Evolutionary conservation across 2,888 invertebrate genomes (phyloP), one percentile per base, ranked within the genome.

Genomic region (Crossocerus cetratus): DNA sequence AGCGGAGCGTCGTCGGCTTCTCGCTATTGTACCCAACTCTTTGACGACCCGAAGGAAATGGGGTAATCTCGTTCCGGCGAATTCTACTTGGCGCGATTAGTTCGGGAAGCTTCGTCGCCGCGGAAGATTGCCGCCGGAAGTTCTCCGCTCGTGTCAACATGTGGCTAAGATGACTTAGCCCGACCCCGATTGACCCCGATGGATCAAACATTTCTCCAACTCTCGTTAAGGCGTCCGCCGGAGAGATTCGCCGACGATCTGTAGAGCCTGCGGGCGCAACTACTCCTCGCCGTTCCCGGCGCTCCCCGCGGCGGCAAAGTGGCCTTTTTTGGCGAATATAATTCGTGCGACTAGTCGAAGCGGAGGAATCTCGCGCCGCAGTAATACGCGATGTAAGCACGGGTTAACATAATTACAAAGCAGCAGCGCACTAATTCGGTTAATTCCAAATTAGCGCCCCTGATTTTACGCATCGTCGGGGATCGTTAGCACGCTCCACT

Each of bases 91-190:
- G 16, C 13, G 11, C 65, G 61, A 76, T 82, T 70, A 76, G 72
- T 54, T 55, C 32, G 23, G 42, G 49, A 80, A 78, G 74, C 81
- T 81, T 14, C 13, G 16, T 13, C 58, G 57, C 59, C 66, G 64
- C 64, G 57, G 60, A 73, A 69, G 71, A 73, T 76, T 76, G 75
- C 61, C 64, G 72, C 70, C 45, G 71, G 58, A 80, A 81, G 68
- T 84, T 84, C 21, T 63, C 22, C 59, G 58, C 65, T 65, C 72
- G 72, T 62, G 74, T 81, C 77, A 79, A 84, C 85, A 85, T 83
- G 81, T 85, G 85, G 57, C 74, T 85, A 84, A 83, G 85, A 85
- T 83, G 76, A 68, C 70, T 22, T 74, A 61, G 68, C 66, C 73
- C 76, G 76, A 49, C 69, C 68, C 21, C 76, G 66, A 78, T 78